Conservation (phyloP, 92 coral and sea anemone species). For the Palythoa grandis region DNA sequence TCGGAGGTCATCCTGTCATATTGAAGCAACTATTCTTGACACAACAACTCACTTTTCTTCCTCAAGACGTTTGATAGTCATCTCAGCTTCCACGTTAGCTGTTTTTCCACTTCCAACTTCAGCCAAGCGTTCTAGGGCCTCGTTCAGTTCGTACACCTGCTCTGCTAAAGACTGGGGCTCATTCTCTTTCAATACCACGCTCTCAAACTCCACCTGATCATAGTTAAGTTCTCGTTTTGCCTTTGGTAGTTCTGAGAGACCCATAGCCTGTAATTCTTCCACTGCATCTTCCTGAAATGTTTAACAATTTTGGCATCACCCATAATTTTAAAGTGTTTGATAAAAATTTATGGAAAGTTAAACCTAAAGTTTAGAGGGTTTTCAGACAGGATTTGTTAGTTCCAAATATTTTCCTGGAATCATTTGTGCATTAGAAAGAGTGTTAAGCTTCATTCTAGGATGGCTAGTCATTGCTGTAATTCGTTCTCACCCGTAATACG, state of each 20-base stretch:
- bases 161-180: constrained; percentile 62
- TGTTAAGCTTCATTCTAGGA: no score
- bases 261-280: not conserved
- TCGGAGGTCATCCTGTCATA: no score
- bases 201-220: constrained; percentile 7
- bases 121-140: constrained; percentile 67
- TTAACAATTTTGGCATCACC: not conserved
- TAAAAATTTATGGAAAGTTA: not conserved
- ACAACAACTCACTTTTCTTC: constrained; percentile 71
- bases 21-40: not conserved
- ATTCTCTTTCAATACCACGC: constrained; percentile 34
- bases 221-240: constrained; percentile 2
- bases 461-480: no score
- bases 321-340: not conserved
- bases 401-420: no score
- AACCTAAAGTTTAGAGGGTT: not conserved
- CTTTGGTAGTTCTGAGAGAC: not conserved
- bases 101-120: constrained; percentile 65
- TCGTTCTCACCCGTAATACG: no score
- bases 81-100: constrained; percentile 64
- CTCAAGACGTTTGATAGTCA: constrained; percentile 57
- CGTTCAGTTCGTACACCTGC: constrained; percentile 73
- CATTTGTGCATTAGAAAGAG: no score
- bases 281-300: constrained; percentile 4
- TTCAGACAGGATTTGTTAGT: no score